A percentile compares a stretch with the other conserved stretches of the same genome.
Conservation (phyloP, 2,113 vertebrate genomes). For the Chloropsis hardwickii region DNA sequence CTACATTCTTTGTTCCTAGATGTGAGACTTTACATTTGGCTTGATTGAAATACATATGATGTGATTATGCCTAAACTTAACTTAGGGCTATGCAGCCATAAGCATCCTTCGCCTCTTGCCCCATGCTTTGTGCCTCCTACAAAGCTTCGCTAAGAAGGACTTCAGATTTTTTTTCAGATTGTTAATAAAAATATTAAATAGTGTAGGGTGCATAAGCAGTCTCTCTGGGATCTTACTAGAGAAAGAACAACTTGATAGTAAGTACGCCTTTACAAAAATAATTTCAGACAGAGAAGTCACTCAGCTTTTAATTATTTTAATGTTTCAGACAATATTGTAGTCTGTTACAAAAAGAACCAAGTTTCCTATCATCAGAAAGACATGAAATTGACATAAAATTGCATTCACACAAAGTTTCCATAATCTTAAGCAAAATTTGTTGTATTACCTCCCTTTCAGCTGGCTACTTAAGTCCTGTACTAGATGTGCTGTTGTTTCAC, state of each 20-base stretch:
- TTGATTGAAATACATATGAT: conserved; percentile 10
- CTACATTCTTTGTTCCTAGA: conserved; percentile 60
- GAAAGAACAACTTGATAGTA: not conserved
- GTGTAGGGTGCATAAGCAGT: not conserved
- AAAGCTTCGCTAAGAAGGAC: not conserved
- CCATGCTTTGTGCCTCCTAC: not conserved
- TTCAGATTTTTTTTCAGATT: not conserved
- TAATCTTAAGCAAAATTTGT: not conserved
- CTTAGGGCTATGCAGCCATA: not conserved
- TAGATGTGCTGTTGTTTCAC: not conserved
- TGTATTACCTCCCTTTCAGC: not conserved
- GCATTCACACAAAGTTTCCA: not conserved
- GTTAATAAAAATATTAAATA: not conserved
- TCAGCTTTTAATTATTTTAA: not conserved
- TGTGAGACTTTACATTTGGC: conserved; percentile 36
- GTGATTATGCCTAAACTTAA: not conserved
- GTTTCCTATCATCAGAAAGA: not conserved
- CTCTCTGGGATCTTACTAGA: not conserved
- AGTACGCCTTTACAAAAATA: not conserved
- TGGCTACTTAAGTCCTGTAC: not conserved
- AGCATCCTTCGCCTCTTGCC: not conserved
- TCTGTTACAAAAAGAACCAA: not conserved
- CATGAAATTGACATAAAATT: not conserved
- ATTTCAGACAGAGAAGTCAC: not conserved
- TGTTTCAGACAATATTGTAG: not conserved